Evolutionary conservation across 2,888 invertebrate genomes (phyloP).

Genomic region (Malthinus flaveolus): DNA sequence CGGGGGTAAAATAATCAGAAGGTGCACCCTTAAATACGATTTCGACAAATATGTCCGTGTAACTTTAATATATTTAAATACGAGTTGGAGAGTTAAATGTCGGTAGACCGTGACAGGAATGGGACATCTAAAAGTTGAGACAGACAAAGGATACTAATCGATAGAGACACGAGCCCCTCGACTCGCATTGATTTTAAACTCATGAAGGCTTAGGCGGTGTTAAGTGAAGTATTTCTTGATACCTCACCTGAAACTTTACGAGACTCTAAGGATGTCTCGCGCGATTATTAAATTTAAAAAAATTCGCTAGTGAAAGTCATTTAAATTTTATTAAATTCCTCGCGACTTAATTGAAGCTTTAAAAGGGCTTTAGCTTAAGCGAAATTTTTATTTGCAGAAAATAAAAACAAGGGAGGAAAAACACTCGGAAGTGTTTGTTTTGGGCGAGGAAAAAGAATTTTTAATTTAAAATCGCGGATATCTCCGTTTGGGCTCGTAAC

Average conservation of each 20-base stretch:
- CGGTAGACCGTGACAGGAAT: constrained; percentile 31
- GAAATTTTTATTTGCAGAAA: constrained; percentile 1
- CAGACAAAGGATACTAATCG: constrained; percentile 39
- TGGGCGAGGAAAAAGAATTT: not conserved
- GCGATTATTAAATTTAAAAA: not conserved
- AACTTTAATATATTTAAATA: not conserved
- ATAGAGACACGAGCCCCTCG: constrained; percentile 37
- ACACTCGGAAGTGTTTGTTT: not conserved
- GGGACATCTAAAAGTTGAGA: constrained; percentile 32
- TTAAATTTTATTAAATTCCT: constrained; percentile 1
- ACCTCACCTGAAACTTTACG: constrained; percentile 16
- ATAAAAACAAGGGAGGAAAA: not conserved
- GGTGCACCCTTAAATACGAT: not conserved
- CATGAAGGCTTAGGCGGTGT: constrained; percentile 32
- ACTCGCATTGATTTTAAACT: constrained; percentile 40
- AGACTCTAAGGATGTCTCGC: constrained; percentile 1
- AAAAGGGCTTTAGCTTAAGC: not conserved
- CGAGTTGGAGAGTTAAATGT: constrained; percentile 24
- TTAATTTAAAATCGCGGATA: not conserved
- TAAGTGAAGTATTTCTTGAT: constrained; percentile 25
- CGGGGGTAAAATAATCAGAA: too few relatives aligned
- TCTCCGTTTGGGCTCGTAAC: too few relatives aligned
- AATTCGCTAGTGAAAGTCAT: not conserved
- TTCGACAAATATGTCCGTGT: not conserved
- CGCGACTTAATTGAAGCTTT: constrained; percentile 4